Evolutionary conservation across 2,797 vertebrate genomes (phyloP).

Genomic region (Buceros bicornis): DNA sequence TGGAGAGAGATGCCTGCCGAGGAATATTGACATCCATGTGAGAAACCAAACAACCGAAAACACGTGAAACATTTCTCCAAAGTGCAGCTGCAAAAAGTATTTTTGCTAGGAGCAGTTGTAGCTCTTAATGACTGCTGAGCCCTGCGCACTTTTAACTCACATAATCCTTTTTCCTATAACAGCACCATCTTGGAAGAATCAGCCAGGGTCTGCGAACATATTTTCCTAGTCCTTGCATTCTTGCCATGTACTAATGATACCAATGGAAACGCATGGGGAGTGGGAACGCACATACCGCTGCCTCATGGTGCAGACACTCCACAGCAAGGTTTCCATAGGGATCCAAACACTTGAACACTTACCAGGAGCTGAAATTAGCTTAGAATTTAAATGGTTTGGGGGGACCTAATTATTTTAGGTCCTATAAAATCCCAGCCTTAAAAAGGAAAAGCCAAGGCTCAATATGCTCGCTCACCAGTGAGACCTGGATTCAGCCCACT

Average conservation of each 20-base stretch:
- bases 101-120: slow-evolving; percentile 77
- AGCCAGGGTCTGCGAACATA: slow-evolving; percentile 55
- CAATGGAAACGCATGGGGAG: slow-evolving; percentile 33
- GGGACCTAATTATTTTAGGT: slow-evolving; percentile 36
- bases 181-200: slow-evolving; percentile 75
- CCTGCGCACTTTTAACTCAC: slow-evolving; percentile 71
- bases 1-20: neutral
- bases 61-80: slow-evolving; percentile 53
- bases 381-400: slow-evolving; percentile 11
- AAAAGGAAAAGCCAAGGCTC: slow-evolving; percentile 9
- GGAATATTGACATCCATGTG: neutral
- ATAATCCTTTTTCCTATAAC: slow-evolving; percentile 81
- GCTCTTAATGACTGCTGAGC: slow-evolving; percentile 63
- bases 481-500: neutral
- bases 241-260: slow-evolving; percentile 64
- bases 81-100: slow-evolving; percentile 74
- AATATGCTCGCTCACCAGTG: neutral
- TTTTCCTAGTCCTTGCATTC: slow-evolving; percentile 78
- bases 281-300: slow-evolving; percentile 44
- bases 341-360: slow-evolving; percentile 55
- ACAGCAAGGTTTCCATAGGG: slow-evolving; percentile 59
- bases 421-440: neutral
- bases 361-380: slow-evolving; percentile 57
- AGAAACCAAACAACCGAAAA: slow-evolving; percentile 44
- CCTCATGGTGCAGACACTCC: neutral